Evolutionary conservation across 2,888 invertebrate species (phyloP), one percentile per base, ranked within the genome.

Genomic region (Perithous albicinctus): DNA sequence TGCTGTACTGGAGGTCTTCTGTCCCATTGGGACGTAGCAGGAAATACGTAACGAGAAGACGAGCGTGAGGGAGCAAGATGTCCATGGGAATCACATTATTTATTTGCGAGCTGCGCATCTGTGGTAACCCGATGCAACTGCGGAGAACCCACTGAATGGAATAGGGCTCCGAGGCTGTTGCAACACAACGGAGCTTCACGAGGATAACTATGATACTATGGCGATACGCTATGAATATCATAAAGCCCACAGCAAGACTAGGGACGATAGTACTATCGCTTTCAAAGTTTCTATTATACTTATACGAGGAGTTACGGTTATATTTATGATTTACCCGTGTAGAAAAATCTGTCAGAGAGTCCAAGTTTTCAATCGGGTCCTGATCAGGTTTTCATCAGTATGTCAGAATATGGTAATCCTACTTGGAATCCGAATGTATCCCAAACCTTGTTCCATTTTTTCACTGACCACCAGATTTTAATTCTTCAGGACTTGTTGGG

Each of bases 1-100:
- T 32, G 51, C 23, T 61, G 29, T 61, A 67, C 10, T 48, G 35
- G 35, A 35, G 26, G 43, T 74, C 64, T 77, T 67, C 63, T 67
- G 82, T 80, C 76, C 83, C 78, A 66, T 56, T 84, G 75, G 85
- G 78, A 80, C 72, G 32, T 46, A 66, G 15, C 46, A 23, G 61
- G 76, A 61, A 76, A 80, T 66, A 76, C 75, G 59, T 26, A 72
- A 76, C 59, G 56, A 76, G 38, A 35, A 46, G 23, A 8, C 26
- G 29, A 38, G 23, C 54, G n/a, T 10, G 23, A 61, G 26, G 59
- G 18, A 29, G 7, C 8, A 26, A 63, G 41, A 38, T 61, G 72
- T 23, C 29, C 48, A 75, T 29, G 69, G 35, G 61, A 80, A 80
- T 80, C 20, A 43, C 54, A 70, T 80, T 75, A 75, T 69, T 61